Percentiles rank a stretch among this genome's conserved stretches.
These are phyloP conservation scores for Collichthys lucidus DNA, from an alignment of 2,113 vertebrate genomes.

Conservation along the genomic window DNA sequence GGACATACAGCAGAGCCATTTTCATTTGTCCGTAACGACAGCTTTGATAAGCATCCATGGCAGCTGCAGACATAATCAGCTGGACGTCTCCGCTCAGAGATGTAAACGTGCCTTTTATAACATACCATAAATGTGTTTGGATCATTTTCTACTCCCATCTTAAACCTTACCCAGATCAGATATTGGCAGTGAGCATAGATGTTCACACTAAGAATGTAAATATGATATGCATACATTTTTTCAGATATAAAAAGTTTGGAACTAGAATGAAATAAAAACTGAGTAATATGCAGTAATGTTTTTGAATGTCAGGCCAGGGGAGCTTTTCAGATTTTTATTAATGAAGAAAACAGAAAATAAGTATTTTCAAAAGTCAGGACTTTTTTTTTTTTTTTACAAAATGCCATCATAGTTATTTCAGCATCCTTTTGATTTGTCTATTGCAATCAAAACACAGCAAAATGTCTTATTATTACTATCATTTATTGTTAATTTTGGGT, in stretches of 20 bases:
- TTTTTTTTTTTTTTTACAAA: too few species aligned
- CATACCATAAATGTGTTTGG: conserved; percentile 10
- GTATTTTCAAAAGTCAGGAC: too few species aligned
- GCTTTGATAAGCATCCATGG: conserved; percentile 39
- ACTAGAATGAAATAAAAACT: too few species aligned
- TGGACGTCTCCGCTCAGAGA: conserved; percentile 7
- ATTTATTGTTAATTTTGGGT: too few species aligned
- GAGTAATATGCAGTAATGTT: neutral
- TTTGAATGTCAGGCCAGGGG: neutral
- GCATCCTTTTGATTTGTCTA: too few species aligned
- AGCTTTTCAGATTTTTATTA: too few species aligned
- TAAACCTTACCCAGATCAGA: neutral
- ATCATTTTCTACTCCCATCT: conserved; percentile 8
- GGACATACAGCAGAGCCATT: conserved; percentile 25
- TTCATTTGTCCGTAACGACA: conserved; percentile 44
- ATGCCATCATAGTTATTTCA: too few species aligned
- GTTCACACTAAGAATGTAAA: neutral
- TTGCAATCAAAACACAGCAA: too few species aligned
- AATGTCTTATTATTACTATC: too few species aligned
- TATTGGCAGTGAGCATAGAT: neutral
- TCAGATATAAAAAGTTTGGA: neutral
- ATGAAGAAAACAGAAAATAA: too few species aligned
- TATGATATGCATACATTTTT: neutral
- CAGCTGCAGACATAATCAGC: conserved; percentile 34
- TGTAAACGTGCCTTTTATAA: conserved; percentile 20